Base-by-base conservation (phyloP, 2,888 invertebrate genomes). In the Fragum fragum region DNA sequence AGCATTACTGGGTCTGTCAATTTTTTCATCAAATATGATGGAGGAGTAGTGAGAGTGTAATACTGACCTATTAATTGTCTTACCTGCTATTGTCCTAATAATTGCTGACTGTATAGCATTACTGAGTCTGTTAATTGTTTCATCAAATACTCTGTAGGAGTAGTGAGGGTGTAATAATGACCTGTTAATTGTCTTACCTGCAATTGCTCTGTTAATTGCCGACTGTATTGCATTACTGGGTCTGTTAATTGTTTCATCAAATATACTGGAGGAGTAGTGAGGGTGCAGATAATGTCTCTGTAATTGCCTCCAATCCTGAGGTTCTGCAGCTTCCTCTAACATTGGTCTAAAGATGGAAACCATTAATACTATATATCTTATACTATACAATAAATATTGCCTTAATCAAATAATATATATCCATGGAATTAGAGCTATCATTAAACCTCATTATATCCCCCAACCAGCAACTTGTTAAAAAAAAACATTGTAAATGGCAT, bases 151-250 rank as follows among this genome's bases (percentile, higher is more conserved):
- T 81, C 91, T 91, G 72, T 86, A 87, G 5, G 92, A 89, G 83
- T 93, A 93, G 84, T 94, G 92, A 0, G 93, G 93, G 75, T 93
- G 93, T n/a, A 93, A n/a, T n/a, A n/a, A n/a, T n/a, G n/a, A n/a
- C 32, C 32, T 36, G 32, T 6, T 36, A 36, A 36, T 6, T 9
- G 9, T 5, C 29, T 7, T 79, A 86, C 86, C 86, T 71, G 94
- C 94, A 66, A 94, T 94, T 21, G 93, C 93, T 69, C 93, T 87
- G 86, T 94, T 94, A 71, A 94, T 93, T 61, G 93, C 93, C 3
- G 92, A 87, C 85, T 94, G 93, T 71, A 94, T 83, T n/a, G 92
- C 91, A 84, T 92, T 91, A 77, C 90, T 89, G 21, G 89, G 91
- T 52, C 91, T 84, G 81, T 92, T 92, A 52, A 92, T 87, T 6